A percentile compares a stretch with the other conserved stretches of the same genome.
Conservation (phyloP, 2,797 vertebrate genomes). For the Aythya fuligula region DNA sequence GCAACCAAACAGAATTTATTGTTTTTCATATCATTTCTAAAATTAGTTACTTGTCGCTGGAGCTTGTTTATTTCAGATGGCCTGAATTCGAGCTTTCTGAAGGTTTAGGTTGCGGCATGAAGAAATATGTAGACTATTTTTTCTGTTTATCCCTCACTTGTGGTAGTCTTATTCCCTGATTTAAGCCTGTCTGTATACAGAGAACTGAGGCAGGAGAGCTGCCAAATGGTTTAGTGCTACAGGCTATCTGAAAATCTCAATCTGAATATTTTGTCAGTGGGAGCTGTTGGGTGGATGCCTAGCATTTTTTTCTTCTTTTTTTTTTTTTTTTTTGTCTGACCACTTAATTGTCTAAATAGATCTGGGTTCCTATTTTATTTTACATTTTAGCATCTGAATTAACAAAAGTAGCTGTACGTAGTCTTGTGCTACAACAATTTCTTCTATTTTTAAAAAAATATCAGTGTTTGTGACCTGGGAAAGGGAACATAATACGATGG, state of each 20-base stretch:
- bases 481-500: not conserved
- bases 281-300: constrained; percentile 46
- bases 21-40: not conserved
- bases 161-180: not conserved
- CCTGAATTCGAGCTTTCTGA: not conserved
- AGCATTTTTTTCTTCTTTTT: not conserved
- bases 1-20: not conserved
- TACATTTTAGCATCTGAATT: not conserved
- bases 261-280: constrained; percentile 57
- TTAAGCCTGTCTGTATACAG: not conserved
- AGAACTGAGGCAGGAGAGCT: constrained; percentile 25
- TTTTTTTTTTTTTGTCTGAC: not conserved
- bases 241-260: constrained; percentile 55
- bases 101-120: not conserved
- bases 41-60: not conserved
- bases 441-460: not conserved
- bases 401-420: not conserved
- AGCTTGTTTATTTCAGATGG: not conserved
- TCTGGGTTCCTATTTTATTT: not conserved
- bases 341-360: not conserved
- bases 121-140: not conserved
- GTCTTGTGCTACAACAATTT: not conserved
- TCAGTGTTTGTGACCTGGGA: not conserved
- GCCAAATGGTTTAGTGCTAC: constrained; percentile 34
- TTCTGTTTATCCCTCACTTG: not conserved